phyloP scores from a whole-genome alignment of 2,797 vertebrate genomes.

The Anas georgica region DNA sequence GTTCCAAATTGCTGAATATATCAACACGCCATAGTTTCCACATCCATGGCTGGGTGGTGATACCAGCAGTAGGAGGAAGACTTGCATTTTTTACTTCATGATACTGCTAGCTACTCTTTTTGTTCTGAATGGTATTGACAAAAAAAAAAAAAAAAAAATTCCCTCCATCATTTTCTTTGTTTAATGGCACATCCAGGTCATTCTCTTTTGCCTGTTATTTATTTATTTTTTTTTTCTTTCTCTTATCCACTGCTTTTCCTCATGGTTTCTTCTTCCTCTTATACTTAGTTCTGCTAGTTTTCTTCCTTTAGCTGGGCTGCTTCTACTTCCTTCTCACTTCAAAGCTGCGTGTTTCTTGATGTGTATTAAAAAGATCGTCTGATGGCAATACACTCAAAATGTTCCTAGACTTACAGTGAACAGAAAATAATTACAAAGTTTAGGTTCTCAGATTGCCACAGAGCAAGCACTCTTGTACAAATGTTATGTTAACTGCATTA shows the following conservation, averaged over 20 bases:
- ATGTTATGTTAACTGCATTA: not conserved
- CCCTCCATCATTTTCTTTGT: not conserved
- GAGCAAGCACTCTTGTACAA: not conserved
- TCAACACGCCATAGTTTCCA: not conserved
- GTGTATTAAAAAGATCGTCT: not conserved
- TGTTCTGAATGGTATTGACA: not conserved
- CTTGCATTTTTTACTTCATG: not conserved
- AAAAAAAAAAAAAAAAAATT: not conserved
- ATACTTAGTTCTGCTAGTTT: not conserved
- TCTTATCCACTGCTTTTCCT: not conserved
- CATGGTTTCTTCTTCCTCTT: not conserved
- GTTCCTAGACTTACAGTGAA: not conserved
- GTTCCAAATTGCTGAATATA: not conserved
- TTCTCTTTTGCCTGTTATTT: not conserved
- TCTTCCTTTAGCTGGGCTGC: not conserved
- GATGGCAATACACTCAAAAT: not conserved
- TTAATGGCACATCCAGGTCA: not conserved
- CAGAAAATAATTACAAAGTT: not conserved
- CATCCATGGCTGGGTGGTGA: not conserved
- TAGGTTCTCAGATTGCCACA: not conserved
- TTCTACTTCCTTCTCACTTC: not conserved
- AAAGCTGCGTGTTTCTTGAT: not conserved
- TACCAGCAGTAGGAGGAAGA: not conserved
- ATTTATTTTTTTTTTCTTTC: not conserved
- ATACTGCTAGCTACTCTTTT: not conserved